These are phyloP conservation scores for Antennarius striatus DNA, from an alignment of 2,113 vertebrate species.

Conservation along the genomic window DNA sequence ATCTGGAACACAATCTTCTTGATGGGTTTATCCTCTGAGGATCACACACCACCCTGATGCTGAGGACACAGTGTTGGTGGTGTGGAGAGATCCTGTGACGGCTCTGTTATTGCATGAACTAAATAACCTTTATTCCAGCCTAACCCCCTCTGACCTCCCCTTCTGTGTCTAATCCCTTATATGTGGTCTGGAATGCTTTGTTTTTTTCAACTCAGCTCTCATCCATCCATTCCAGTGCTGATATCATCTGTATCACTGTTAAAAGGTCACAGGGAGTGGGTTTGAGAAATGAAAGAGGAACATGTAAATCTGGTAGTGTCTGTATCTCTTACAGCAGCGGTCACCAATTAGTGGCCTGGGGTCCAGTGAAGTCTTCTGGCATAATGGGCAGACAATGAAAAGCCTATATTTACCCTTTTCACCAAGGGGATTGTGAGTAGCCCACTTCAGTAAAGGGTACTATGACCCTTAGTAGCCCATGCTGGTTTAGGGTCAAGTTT, in stretches of 20 bases:
- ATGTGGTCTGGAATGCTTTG: conserved; percentile 20
- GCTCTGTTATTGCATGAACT: conserved; percentile 18
- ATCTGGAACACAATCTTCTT: neutral
- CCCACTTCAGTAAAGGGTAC: too few relatives aligned
- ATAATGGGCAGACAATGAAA: too few relatives aligned
- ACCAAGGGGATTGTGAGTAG: too few relatives aligned
- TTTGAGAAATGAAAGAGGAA: too few relatives aligned
- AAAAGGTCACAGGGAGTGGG: too few relatives aligned
- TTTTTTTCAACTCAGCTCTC: neutral
- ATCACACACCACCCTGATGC: neutral
- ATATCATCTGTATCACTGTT: conserved; percentile 12
- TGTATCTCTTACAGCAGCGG: too few relatives aligned
- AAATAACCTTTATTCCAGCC: conserved; percentile 5
- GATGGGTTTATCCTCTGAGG: neutral
- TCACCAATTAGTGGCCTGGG: too few relatives aligned
- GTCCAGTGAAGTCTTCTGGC: too few relatives aligned
- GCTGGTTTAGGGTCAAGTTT: too few relatives aligned
- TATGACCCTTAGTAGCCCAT: too few relatives aligned
- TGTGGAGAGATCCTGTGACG: conserved; percentile 8
- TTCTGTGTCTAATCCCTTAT: conserved; percentile 27
- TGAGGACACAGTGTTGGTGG: neutral
- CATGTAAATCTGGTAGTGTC: too few relatives aligned
- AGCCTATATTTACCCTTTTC: too few relatives aligned
- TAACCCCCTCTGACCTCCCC: conserved; percentile 4
- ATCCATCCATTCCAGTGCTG: conserved; percentile 8